Evolutionary conservation across 2,797 vertebrate genomes (phyloP).

Genomic region (Fundulus diaphanus): DNA sequence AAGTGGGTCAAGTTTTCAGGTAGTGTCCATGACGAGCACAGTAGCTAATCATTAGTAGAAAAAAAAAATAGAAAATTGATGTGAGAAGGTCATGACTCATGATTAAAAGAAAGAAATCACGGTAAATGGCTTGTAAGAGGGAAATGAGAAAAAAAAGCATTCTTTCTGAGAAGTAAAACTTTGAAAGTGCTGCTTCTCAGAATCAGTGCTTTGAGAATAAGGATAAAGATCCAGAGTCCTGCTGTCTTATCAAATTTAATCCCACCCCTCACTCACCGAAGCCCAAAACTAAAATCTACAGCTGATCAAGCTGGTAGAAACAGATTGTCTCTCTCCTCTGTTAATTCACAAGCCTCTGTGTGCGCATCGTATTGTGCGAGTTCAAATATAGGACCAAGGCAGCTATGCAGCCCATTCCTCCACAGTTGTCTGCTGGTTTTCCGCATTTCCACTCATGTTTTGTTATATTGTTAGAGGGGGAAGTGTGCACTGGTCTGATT

Average conservation of each 20-base stretch:
- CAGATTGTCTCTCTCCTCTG: conserved; percentile 32
- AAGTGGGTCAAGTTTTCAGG: not conserved
- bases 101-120: conserved; percentile 13
- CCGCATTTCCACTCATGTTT: conserved; percentile 77
- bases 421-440: conserved; percentile 71
- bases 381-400: conserved; percentile 41
- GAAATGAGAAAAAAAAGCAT: not conserved
- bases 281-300: conserved; percentile 38
- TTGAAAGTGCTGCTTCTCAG: not conserved
- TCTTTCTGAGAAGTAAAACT: too few species aligned
- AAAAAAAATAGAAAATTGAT: conserved; percentile 1
- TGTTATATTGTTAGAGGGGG: conserved; percentile 90
- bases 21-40: not conserved
- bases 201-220: conserved; percentile 11
- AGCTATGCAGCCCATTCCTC: conserved; percentile 50
- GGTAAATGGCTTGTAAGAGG: conserved; percentile 9
- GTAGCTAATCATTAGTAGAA: not conserved
- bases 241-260: conserved; percentile 17
- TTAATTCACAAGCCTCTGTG: conserved; percentile 41
- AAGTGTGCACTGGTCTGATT: conserved; percentile 98
- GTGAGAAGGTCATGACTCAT: not conserved
- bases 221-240: conserved; percentile 23
- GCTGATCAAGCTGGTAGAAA: conserved; percentile 8
- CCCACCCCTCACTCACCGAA: conserved; percentile 14
- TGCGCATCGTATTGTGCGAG: conserved; percentile 29